Conservation (phyloP, 2,113 vertebrate species). For the Aegotheles bennettii region DNA sequence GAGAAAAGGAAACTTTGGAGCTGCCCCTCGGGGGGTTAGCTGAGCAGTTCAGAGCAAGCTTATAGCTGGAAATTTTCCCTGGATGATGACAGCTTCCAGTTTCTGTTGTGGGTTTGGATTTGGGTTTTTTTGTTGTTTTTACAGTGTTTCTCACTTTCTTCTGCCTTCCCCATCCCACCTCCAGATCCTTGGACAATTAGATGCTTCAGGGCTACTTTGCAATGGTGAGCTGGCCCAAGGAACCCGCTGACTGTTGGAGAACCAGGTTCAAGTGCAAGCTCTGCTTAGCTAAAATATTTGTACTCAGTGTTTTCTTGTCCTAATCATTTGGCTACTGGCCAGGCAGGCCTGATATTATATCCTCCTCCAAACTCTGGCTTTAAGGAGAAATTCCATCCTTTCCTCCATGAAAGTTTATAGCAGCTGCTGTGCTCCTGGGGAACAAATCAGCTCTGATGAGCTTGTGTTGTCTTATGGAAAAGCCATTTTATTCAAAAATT, state of each 20-base stretch:
- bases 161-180: background rate
- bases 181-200: background rate
- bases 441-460: constrained; percentile 47
- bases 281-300: background rate
- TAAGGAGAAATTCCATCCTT: constrained; percentile 37
- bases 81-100: background rate
- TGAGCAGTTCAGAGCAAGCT: background rate
- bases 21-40: background rate
- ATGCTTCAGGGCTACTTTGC: background rate
- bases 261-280: background rate
- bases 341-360: background rate
- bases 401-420: constrained; percentile 13
- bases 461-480: constrained; percentile 31
- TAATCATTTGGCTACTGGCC: constrained; percentile 28
- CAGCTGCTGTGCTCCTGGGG: constrained; percentile 44
- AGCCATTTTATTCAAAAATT: constrained; percentile 19
- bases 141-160: background rate
- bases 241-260: background rate
- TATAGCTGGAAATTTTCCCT: background rate
- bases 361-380: background rate
- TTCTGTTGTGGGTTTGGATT: background rate
- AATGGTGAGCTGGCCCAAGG: background rate
- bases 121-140: background rate
- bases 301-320: background rate
- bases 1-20: background rate